Conservation (phyloP, 1,140 invertebrate species). For the Drosophila sucinea region DNA sequence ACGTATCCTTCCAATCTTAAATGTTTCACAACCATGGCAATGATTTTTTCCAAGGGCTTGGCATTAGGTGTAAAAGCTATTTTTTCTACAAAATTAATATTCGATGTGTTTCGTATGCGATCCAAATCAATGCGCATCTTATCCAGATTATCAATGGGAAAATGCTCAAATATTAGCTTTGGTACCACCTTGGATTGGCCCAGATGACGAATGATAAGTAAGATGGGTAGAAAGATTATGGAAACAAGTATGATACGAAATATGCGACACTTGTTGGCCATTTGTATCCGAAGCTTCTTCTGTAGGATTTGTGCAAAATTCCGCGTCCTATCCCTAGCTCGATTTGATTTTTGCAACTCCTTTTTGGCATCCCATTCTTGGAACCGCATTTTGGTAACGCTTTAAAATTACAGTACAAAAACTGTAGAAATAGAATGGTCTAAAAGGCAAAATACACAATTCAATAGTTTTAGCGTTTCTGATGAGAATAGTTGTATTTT, state of each 20-base stretch:
- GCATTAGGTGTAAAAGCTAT: conserved; percentile 17
- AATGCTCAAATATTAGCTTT: neutral
- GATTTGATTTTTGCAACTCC: neutral
- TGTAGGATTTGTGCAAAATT: conserved; percentile 3
- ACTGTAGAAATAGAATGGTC: neutral
- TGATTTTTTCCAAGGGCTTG: neutral
- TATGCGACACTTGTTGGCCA: neutral
- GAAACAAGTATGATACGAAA: conserved; percentile 10
- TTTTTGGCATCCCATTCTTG: neutral
- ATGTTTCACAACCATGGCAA: neutral
- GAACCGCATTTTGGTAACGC: neutral
- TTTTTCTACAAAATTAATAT: neutral
- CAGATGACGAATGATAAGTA: neutral
- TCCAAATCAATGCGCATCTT: neutral
- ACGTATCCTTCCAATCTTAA: conserved; percentile 2
- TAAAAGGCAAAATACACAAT: neutral
- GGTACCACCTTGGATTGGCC: neutral
- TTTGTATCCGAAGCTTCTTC: neutral
- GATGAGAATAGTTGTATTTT: too few relatives aligned
- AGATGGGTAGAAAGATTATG: conserved; percentile 6
- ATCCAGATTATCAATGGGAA: conserved; percentile 21
- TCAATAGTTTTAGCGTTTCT: neutral
- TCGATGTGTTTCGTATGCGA: neutral
- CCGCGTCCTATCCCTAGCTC: neutral
- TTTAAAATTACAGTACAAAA: neutral